A percentile compares a stretch with the other conserved stretches of the same genome.
phyloP scores from a whole-genome alignment of 2,888 invertebrate species.

The Yponomeuta malinellus region DNA sequence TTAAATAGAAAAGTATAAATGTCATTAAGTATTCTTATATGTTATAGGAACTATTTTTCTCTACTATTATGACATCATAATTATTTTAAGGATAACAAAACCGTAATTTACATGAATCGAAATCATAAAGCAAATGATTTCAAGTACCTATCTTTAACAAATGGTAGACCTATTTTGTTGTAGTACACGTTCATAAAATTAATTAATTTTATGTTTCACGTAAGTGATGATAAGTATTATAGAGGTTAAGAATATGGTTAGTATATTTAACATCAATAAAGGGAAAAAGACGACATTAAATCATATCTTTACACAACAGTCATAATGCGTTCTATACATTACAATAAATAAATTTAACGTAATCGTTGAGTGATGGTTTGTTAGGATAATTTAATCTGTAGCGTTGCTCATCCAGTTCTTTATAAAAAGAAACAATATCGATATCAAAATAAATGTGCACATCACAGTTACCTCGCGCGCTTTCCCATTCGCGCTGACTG shows the following conservation, averaged over 20 bases:
- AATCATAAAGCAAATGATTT: constrained; percentile 16
- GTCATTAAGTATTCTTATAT: neutral
- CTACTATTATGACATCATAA: neutral
- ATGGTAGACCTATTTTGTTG: too few species aligned
- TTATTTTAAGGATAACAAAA: neutral
- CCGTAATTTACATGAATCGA: neutral
- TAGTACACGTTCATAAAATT: too few species aligned
- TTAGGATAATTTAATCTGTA: constrained; percentile 4
- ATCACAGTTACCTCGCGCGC: constrained; percentile 64
- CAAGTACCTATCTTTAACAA: neutral
- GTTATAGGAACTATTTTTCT: neutral
- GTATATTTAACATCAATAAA: neutral
- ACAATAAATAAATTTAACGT: neutral
- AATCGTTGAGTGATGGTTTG: neutral
- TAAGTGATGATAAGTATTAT: neutral
- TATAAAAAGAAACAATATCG: constrained; percentile 48
- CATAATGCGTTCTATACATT: too few species aligned
- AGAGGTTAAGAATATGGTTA: neutral
- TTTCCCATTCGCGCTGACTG: constrained; percentile 37
- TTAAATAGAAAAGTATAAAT: neutral
- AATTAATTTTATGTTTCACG: too few species aligned
- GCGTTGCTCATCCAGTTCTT: constrained; percentile 25
- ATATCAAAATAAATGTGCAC: constrained; percentile 59
- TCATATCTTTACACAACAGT: too few species aligned
- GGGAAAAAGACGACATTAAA: neutral